Evolutionary conservation across 2,797 vertebrate genomes (phyloP), one percentile per base, ranked within the genome.

Genomic region (Smutsia gigantea): DNA sequence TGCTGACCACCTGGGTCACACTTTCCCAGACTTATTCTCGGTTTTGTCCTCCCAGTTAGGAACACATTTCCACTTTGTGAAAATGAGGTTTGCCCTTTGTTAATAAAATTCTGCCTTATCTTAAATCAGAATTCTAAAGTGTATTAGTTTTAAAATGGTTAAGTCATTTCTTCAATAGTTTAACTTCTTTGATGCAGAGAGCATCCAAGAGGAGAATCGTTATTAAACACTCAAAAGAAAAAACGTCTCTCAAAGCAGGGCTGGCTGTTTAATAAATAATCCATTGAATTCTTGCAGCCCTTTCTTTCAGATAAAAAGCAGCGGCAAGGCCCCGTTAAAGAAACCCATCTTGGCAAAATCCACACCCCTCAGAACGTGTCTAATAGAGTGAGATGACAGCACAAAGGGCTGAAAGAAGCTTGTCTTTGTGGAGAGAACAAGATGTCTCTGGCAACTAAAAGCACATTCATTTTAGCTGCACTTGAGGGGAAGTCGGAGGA

Each of bases 261-360:
- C 81, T 17, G 21, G 34, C 96, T 98, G 42, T 98, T 97, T 98
- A 98, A 98, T 98, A 98, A 98, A 98, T 97, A 98, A 98, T 94
- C 98, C 84, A 29, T 95, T 98, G 98, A 98, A 98, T 98, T 98
- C 97, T 96, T 96, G 72, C 97, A 72, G 95, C 93, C 95, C 92
- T 97, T 98, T 95, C 95, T 98, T 98, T 97, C 96, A 96, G 96
- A 97, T 97, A 97, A 98, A 98, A 98, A 97, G 98, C 96, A 97
- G 95, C 53, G 83, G 97, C 94, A 83, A 97, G 29, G 49, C 37
- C 37, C 34, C 4, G 42, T 96, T 92, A 97, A 97, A 97, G 97
- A 98, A 98, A 98, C 81, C 83, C 98, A 98, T 97, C 97, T 95
- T 0, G 8, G 95, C 79, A 95, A 97, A 98, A 97, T 97, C 91